Evolutionary conservation across 2,888 invertebrate genomes (phyloP).

Genomic region (Neoaliturus tenellus): DNA sequence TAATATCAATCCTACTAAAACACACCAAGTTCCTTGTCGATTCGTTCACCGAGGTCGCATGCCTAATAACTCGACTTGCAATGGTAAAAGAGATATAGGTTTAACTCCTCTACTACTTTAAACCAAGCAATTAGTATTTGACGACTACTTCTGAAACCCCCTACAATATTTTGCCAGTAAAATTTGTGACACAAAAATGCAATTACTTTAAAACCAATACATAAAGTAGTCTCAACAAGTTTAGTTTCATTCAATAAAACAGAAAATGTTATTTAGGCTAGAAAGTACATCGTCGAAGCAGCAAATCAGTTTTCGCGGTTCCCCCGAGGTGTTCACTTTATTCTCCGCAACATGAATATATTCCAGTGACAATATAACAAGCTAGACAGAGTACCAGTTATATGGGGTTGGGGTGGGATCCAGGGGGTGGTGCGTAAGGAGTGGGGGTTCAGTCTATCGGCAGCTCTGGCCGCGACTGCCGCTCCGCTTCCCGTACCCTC

Average conservation of each 20-base stretch:
- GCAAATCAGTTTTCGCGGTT: slow-evolving; percentile 38
- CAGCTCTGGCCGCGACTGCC: slow-evolving; percentile 44
- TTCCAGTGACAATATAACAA: slow-evolving; percentile 41
- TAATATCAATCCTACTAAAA: too few species aligned
- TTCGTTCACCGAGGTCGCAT: too few species aligned
- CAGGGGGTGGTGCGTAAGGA: slow-evolving; percentile 9
- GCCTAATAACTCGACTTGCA: too few species aligned
- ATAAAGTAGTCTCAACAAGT: background rate
- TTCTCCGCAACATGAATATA: slow-evolving; percentile 37
- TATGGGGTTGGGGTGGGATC: background rate
- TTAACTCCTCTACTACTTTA: too few species aligned
- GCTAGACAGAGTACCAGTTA: slow-evolving; percentile 26
- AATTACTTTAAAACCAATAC: too few species aligned
- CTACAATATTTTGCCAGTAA: too few species aligned
- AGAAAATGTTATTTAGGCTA: background rate
- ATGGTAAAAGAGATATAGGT: too few species aligned
- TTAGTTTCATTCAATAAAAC: background rate
- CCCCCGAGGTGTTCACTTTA: slow-evolving; percentile 26
- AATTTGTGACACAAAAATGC: too few species aligned
- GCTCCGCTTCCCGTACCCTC: slow-evolving; percentile 2
- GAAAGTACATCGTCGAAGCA: background rate
- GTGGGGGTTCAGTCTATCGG: slow-evolving; percentile 30
- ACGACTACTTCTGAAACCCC: too few species aligned
- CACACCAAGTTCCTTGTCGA: too few species aligned
- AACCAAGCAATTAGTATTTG: too few species aligned